Evolutionary conservation across 2,113 vertebrate species (phyloP).

Genomic region (Oostethus manadensis): DNA sequence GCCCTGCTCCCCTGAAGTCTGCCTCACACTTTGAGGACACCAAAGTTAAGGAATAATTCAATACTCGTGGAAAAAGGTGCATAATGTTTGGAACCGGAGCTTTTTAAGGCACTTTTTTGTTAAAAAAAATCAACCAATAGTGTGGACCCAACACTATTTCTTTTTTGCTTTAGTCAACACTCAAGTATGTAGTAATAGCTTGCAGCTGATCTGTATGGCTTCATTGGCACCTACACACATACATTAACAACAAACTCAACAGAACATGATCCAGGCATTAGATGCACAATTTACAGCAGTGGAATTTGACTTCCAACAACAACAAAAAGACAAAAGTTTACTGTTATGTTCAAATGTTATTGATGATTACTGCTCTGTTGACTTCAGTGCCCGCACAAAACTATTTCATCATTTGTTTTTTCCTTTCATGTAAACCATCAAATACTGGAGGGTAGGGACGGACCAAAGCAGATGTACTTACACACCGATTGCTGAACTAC

Average conservation of each 20-base stretch:
- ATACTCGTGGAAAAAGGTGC: too few species aligned
- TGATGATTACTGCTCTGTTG: not conserved
- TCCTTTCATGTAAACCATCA: constrained; percentile 3
- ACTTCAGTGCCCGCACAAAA: too few species aligned
- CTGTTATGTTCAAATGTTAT: not conserved
- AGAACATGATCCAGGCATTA: not conserved
- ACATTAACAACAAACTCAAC: not conserved
- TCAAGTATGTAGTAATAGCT: not conserved
- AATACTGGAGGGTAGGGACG: constrained; percentile 3
- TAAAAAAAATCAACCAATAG: too few species aligned
- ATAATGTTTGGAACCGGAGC: too few species aligned
- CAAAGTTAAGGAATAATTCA: too few species aligned
- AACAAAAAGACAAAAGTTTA: not conserved
- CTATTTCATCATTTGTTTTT: not conserved
- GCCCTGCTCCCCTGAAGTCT: too few species aligned
- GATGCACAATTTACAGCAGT: not conserved
- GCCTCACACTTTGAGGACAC: too few species aligned
- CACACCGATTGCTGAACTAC: not conserved
- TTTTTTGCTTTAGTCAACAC: not conserved
- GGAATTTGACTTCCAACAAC: not conserved
- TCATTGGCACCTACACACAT: constrained; percentile 7
- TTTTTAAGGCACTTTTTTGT: not conserved
- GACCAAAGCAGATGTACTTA: not conserved
- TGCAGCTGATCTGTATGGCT: constrained; percentile 1
- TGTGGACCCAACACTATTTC: not conserved